Evolutionary conservation across 1,140 invertebrate genomes (phyloP).

Genomic region (Ceratina australensis): DNA sequence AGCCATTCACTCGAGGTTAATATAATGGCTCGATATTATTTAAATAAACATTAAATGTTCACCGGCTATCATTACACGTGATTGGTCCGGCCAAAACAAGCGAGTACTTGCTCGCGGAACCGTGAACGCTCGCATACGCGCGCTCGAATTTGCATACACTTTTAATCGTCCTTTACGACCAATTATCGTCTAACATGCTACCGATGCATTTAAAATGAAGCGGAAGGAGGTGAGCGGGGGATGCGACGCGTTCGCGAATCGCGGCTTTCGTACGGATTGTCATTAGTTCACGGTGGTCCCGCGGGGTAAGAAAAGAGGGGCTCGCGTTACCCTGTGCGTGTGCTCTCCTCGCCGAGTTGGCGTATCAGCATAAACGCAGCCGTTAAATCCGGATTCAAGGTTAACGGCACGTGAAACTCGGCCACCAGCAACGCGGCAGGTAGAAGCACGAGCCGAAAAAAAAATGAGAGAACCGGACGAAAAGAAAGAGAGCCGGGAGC

Average conservation of each 20-base stretch:
- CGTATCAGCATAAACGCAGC: constrained; percentile 55
- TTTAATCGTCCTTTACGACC: constrained; percentile 47
- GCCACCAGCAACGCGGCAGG: constrained; percentile 51
- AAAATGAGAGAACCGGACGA: constrained; percentile 15
- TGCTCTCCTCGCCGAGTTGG: constrained; percentile 25
- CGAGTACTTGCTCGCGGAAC: no score
- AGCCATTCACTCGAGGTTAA: no score
- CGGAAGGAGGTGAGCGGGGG: not conserved
- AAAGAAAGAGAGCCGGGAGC: not conserved
- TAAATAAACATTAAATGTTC: constrained; percentile 8
- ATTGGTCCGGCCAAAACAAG: not conserved
- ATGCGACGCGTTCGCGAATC: not conserved
- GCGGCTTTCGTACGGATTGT: constrained; percentile 37
- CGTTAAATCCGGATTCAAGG: constrained; percentile 59
- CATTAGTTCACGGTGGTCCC: constrained; percentile 40
- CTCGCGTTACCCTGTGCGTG: constrained; percentile 3
- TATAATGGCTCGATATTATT: not conserved
- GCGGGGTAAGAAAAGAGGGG: constrained; percentile 23
- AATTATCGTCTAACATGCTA: constrained; percentile 47
- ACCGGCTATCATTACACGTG: constrained; percentile 24
- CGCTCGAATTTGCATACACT: constrained; percentile 35
- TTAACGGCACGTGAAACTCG: constrained; percentile 59
- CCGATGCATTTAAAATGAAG: constrained; percentile 46
- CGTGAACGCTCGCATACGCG: no score
- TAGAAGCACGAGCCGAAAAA: constrained; percentile 36